Evolutionary conservation across 2,797 vertebrate genomes (phyloP), one percentile per base, ranked within the genome.

Genomic region (Decapterus maruadsi): DNA sequence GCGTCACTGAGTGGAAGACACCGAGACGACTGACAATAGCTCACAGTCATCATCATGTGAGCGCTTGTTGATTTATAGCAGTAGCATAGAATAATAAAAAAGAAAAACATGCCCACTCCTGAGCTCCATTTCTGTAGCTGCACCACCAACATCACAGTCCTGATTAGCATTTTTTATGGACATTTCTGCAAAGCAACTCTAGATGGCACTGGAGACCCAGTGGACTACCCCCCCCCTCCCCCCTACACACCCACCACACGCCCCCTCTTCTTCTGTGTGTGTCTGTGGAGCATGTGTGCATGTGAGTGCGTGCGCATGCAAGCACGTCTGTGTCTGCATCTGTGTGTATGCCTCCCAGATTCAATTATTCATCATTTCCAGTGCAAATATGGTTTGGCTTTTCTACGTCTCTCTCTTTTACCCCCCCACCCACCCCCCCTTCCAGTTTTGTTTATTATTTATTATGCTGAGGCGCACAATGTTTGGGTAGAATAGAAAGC

Each of bases 181-280:
- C 64, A 59, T 71, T 85, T 81, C 83, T 71, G 46, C 29, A n/a
- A 66, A 62, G 36, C 58, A 85, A 83, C 95, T 88, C 86, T 93
- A 95, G 95, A 93, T 95, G 95, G 94, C 93, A 94, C 87, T 94
- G 90, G 83, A 93, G 91, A 84, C 88, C 89, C 92, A 90, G 90
- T 77, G 82, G 81, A 90, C 77, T 75, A 56, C 65, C 16, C 14
- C 16, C 16, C 46, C 14, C 26, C 31, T 5, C 45, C 45, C 13
- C 31, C 13, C 45, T 3, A 26, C n/a, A n/a, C n/a, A n/a, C n/a
- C 3, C 26, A 26, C 26, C 26, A 26, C 26, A 26, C 26, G 4
- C 50, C 54, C 53, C 36, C 0, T 62, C 36, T 62, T 29, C 70
- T 34, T 78, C 46, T 58, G 65, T 78, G 75, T 67, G 60, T 79